Evolutionary conservation across 2,888 invertebrate genomes (phyloP), one percentile per base, ranked within the genome.

Genomic region (Nesidiocoris tenuis): DNA sequence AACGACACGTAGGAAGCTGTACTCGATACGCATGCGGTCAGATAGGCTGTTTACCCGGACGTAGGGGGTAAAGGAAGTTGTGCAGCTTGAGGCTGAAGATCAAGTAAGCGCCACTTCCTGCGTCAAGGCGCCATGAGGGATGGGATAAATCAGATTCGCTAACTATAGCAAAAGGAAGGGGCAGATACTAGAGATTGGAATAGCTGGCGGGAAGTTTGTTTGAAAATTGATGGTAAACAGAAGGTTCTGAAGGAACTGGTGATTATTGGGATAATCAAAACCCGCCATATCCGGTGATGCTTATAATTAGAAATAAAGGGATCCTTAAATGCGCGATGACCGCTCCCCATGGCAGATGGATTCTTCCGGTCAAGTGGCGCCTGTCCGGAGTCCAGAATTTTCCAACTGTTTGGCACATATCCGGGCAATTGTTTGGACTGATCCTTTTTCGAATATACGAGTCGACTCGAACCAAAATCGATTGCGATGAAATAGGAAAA

Each of bases 121-220:
- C 54, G 23, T 39, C 39, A 39, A 19, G 25, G 57, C 61, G 16
- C 25, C 59, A 7, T 21, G 18, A 9, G 39, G 72, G 23, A 19
- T 22, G 72, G 72, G 63, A 72, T 72, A 72, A 72, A 72, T 72
- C 72, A 72, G 54, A 72, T 72, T 72, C 56, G 72, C 72, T 70
- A 70, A 70, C 70, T 70, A 70, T 70, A 70, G 59, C 23, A 57
- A 25, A 24, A 23, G 59, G 18, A n/a, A 56, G 24, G 23, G 12
- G 1, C 3, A 68, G 24, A 55, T 22, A 12, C 17, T 23, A 25
- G 70, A 70, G 21, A 70, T 54, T 18, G 66, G 5, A 39, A 39
- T 18, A 21, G 19, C 25, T 56, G 7, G 16, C 55, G 56, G 23
- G 70, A 59, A 57, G 59, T 70, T 59, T 70, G 70, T 70, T 70